A percentile compares a stretch with the other conserved stretches of the same genome.
Evolutionary conservation across 2,113 vertebrate species (phyloP).

Genomic region (Mustela nigripes): DNA sequence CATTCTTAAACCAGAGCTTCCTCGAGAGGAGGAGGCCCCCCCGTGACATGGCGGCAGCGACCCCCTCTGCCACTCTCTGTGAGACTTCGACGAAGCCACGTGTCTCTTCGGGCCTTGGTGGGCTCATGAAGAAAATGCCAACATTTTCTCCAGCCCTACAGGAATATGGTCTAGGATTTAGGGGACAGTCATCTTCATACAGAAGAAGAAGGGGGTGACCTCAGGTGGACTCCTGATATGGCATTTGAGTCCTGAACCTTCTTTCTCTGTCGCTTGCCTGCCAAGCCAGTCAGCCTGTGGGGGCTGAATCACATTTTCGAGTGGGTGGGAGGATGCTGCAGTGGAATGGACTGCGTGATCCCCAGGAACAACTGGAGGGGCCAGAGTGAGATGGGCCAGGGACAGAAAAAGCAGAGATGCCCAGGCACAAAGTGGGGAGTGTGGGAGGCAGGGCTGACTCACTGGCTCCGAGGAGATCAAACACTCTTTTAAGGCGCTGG

Average conservation of each 20-base stretch:
- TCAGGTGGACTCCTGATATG: background rate
- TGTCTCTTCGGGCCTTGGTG: background rate
- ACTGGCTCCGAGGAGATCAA: background rate
- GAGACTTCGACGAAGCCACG: background rate
- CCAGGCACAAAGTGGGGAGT: background rate
- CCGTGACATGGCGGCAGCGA: accelerated
- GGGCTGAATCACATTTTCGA: background rate
- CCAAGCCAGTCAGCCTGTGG: background rate
- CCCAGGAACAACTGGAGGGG: background rate
- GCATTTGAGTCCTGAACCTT: background rate
- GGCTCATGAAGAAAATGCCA: background rate
- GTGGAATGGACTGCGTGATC: conserved; percentile 32
- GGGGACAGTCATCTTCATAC: background rate
- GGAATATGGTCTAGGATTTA: background rate
- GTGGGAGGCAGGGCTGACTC: background rate
- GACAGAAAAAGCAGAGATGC: conserved; percentile 12
- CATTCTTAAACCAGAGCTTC: background rate
- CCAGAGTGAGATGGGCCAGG: background rate
- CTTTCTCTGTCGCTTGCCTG: background rate
- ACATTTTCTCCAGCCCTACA: background rate
- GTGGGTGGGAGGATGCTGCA: background rate
- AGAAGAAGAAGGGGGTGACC: background rate
- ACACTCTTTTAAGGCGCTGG: background rate
- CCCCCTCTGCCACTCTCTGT: background rate
- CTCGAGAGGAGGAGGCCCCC: background rate